A percentile compares a stretch with the other conserved stretches of the same genome.
Conservation (phyloP, 1,140 invertebrate species). For the Eriocheir sinensis region DNA sequence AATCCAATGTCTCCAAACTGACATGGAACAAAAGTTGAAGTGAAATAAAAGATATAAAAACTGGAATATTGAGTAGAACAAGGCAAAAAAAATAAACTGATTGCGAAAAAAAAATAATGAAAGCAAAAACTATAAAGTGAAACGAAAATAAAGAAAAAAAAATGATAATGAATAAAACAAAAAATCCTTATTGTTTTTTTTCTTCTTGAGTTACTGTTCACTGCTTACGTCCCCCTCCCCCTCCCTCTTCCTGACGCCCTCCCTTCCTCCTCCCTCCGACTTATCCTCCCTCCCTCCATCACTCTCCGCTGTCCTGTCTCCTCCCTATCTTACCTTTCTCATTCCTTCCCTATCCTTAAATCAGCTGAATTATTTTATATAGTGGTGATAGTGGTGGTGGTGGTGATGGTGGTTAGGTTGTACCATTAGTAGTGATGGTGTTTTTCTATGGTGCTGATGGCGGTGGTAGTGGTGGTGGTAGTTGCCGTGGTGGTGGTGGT, state of each 20-base stretch:
- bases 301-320: too few species aligned
- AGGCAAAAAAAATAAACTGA: too few species aligned
- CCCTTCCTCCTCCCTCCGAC: neutral
- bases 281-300: neutral
- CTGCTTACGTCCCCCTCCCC: neutral
- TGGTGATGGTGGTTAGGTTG: neutral
- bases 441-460: neutral
- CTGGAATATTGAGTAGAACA: neutral
- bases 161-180: neutral
- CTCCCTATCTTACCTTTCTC: too few species aligned
- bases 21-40: neutral
- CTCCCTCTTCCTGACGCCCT: neutral
- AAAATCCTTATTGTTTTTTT: neutral
- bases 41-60: neutral
- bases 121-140: too few species aligned
- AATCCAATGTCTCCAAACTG: neutral
- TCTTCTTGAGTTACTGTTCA: neutral
- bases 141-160: neutral
- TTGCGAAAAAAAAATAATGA: neutral
- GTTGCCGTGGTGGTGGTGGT: neutral
- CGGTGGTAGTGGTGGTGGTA: neutral
- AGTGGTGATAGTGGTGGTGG: neutral
- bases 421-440: neutral
- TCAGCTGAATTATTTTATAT: too few species aligned
- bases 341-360: too few species aligned